A percentile compares a stretch with the other conserved stretches of the same genome.
Conservation (phyloP, 2,113 vertebrate genomes). For the Propithecus coquereli region DNA sequence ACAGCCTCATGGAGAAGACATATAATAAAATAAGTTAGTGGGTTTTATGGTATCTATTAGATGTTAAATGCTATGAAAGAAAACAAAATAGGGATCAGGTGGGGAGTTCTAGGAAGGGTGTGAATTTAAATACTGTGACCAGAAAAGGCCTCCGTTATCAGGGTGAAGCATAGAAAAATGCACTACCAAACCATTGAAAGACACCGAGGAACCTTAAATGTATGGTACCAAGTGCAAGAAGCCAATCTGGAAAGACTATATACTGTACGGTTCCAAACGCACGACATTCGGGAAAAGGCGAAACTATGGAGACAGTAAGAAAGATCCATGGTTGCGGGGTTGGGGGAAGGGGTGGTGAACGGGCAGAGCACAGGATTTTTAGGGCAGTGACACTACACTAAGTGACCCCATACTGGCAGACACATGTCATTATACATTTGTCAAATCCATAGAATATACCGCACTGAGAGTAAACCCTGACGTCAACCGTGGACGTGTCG, state of each 20-base stretch:
- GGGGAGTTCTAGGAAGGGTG: background rate
- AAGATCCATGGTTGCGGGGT: background rate
- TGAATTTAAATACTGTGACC: background rate
- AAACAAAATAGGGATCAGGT: background rate
- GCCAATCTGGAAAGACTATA: background rate
- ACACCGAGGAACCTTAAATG: background rate
- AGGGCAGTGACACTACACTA: background rate
- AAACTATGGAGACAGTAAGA: background rate
- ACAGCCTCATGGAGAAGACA: background rate
- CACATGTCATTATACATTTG: background rate
- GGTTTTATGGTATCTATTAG: too few relatives aligned
- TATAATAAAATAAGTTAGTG: background rate
- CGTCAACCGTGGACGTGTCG: too few relatives aligned
- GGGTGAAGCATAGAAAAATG: background rate
- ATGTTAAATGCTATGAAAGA: background rate
- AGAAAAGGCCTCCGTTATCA: background rate
- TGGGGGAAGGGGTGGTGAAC: background rate
- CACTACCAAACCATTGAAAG: too few relatives aligned
- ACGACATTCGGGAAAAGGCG: background rate
- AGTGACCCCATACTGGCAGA: background rate
- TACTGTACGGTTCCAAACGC: background rate
- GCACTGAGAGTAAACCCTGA: too few relatives aligned
- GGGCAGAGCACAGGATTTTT: background rate
- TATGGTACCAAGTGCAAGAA: background rate
- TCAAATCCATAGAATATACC: background rate